Evolutionary conservation across 2,113 vertebrate genomes (phyloP), one percentile per base, ranked within the genome.

Genomic region (Mastomys natalensis): DNA sequence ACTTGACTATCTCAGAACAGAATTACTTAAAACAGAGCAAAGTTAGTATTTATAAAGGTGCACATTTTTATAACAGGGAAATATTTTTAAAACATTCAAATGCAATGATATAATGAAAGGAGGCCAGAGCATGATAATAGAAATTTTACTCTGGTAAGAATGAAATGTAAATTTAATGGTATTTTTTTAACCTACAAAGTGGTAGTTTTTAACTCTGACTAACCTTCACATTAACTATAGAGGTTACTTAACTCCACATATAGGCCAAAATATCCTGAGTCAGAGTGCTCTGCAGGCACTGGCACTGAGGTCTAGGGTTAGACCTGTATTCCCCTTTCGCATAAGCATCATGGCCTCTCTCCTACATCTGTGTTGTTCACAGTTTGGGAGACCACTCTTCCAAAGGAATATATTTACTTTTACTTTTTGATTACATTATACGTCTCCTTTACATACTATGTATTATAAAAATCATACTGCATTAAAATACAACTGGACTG

Each of bases 1-100:
- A 26, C 64, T 22, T 87, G 40, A 31, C 40, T 48, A 68, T 66
- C 85, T 53, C 3, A 72, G 48, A 93, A 88, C 40, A 66, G 60
- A 60, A 66, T 62, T 73, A 80, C 60, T 86, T 94, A 84, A 96
- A 94, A 86, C 5, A 70, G 81, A 55, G 62, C 19, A 95, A 87
- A 90, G 84, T 58, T 62, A 76, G n/a, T 55, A 82, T 53, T 72
- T 73, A 90, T 26, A 96, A 85, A 89, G 31, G 76, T 19, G 66
- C 0, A 55, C 74, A 72, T 86, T 80, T 55, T 86, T 22, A 81
- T 40, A 90, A 53, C 77, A 34, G 24, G 74, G 45, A 51, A 78
- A 80, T 80, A 80, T 37, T 53, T 81, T 55, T 55, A 55, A 81
- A 81, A 37, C 19, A 81, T 55, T 60, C 22, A 58, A 58, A n/a